A percentile compares a stretch with the other conserved stretches of the same genome.
phyloP scores from a whole-genome alignment of 2,888 invertebrate genomes.

The Priocnemis perturbator region DNA sequence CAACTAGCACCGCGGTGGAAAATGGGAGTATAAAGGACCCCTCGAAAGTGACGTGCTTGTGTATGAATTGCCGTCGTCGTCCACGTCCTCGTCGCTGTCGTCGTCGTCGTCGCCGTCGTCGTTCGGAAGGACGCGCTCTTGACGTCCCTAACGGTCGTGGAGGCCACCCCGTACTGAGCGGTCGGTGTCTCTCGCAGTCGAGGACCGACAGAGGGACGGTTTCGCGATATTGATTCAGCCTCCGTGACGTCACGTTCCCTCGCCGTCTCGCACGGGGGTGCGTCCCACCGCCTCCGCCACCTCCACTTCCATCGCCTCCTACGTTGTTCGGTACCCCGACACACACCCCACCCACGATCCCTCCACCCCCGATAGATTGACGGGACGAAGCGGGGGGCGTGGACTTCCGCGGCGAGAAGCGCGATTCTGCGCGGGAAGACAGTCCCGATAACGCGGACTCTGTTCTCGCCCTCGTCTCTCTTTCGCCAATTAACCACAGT shows the following conservation, averaged over 20 bases:
- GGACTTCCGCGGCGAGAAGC: constrained; percentile 55
- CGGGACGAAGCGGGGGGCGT: constrained; percentile 61
- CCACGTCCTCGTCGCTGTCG: constrained; percentile 21
- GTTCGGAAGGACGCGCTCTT: constrained; percentile 55
- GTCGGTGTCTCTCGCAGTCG: constrained; percentile 54
- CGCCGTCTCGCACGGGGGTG: constrained; percentile 45
- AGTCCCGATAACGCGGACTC: no score
- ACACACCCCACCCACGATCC: background rate
- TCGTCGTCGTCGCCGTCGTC: constrained; percentile 48
- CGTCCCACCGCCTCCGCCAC: constrained; percentile 47
- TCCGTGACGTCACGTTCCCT: constrained; percentile 60
- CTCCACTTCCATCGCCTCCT: constrained; percentile 12
- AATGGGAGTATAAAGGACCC: no score
- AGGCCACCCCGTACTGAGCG: constrained; percentile 72
- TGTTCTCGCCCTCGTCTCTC: no score
- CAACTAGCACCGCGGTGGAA: no score
- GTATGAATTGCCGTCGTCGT: constrained; percentile 20
- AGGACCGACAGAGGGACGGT: constrained; percentile 63
- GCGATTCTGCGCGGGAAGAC: constrained; percentile 64
- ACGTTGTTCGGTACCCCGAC: background rate
- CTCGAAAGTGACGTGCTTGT: background rate
- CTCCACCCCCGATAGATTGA: background rate
- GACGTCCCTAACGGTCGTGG: constrained; percentile 70
- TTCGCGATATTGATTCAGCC: constrained; percentile 69
- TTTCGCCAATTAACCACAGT: constrained; percentile 12